Conservation (phyloP, 2,113 vertebrate genomes). For the Mesitornis unicolor region DNA sequence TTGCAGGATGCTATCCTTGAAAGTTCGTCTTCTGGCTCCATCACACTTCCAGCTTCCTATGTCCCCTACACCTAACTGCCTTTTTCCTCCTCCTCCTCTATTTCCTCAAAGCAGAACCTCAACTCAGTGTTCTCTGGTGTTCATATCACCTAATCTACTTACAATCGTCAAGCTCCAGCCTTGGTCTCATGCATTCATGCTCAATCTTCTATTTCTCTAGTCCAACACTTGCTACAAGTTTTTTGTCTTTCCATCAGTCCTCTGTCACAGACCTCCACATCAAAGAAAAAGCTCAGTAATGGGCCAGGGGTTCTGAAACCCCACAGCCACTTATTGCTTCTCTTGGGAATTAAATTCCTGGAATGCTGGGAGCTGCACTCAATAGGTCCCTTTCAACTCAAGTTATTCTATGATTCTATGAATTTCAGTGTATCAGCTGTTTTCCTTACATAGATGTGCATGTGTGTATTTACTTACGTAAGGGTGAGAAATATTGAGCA, state of each 20-base stretch:
- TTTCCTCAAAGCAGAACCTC: neutral
- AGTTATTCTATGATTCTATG: neutral
- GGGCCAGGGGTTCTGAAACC: neutral
- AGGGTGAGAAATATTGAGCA: neutral
- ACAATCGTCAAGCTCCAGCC: neutral
- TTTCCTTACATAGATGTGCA: neutral
- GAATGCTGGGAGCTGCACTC: neutral
- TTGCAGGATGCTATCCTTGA: neutral
- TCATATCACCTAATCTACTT: neutral
- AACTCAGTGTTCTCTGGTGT: neutral
- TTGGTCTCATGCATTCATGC: neutral
- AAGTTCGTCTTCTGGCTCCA: neutral
- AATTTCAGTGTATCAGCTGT: neutral
- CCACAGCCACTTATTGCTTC: neutral
- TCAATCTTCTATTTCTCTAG: neutral
- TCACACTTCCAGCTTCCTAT: neutral
- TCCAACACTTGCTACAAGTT: accelerated
- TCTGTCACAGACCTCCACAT: neutral
- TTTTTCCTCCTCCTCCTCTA: neutral
- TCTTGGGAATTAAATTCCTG: neutral
- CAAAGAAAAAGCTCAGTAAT: neutral
- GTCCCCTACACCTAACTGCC: neutral
- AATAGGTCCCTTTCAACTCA: neutral
- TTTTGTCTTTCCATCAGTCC: neutral
- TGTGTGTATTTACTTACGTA: neutral